phyloP scores from a whole-genome alignment of 2,888 invertebrate species.

The Cephus spinipes region DNA sequence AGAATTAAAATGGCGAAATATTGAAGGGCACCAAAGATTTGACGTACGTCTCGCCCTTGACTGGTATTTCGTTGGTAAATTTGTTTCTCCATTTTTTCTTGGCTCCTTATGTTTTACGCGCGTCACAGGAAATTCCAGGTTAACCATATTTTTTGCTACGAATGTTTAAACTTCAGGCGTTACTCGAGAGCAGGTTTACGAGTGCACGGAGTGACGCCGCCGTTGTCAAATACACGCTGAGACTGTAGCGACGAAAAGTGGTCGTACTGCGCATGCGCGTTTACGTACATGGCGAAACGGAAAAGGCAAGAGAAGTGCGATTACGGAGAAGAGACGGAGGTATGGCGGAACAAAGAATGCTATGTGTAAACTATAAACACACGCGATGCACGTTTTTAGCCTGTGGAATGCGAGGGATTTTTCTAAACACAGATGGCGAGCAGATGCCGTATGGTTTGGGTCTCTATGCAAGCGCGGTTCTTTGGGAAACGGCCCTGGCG shows the following conservation, averaged over 20 bases:
- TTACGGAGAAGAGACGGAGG: not conserved
- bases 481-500: not conserved
- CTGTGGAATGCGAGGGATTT: slow-evolving; percentile 54
- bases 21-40: not conserved
- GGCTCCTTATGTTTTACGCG: not conserved
- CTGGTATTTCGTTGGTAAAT: not conserved
- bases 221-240: not conserved
- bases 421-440: slow-evolving; percentile 61
- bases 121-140: not conserved
- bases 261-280: not conserved
- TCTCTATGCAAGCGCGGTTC: not conserved
- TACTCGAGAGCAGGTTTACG: not conserved
- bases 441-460: slow-evolving; percentile 52
- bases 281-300: not conserved
- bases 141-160: not conserved
- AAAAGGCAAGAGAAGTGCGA: not conserved
- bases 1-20: not conserved
- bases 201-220: not conserved
- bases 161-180: not conserved
- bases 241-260: not conserved
- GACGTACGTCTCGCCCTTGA: not conserved
- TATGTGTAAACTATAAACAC: slow-evolving; percentile 41
- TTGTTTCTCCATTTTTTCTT: not conserved
- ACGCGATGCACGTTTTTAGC: slow-evolving; percentile 47
- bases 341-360: slow-evolving; percentile 6